Evolutionary conservation across 2,888 invertebrate species (phyloP), one percentile per base, ranked within the genome.

Genomic region (Digitonthophagus gazella): DNA sequence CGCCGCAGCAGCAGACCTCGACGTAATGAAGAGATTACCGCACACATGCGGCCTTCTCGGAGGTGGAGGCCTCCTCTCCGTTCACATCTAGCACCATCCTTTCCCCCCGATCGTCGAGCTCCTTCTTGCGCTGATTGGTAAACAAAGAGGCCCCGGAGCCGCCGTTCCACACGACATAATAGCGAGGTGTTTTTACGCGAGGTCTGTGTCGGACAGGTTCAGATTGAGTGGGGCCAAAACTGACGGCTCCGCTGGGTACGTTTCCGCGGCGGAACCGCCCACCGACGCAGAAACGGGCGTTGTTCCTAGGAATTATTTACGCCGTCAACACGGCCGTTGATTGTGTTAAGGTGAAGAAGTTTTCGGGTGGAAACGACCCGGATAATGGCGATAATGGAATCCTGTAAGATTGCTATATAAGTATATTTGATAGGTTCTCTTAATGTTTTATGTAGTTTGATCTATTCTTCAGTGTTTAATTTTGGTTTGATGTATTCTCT

Each of bases 121-220:
- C 67, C 56, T 65, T 61, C 73, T 71, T 71, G 71, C 74, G 74
- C 75, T 80, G 79, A 80, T 80, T 78, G 78, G 79, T 78, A 80
- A 80, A 80, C 80, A 80, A 80, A 79, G 80, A 78, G 75, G 72
- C 54, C 77, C 77, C 79, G 77, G 80, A 80, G 80, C 80, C 79
- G 28, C 28, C 28, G 28, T 44, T 44, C 75, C 77, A 80, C 79
- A 78, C 79, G 77, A 77, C 79, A 80, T 79, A 80, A 80, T 79
- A 79, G 80, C 77, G 78, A 78, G 79, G 80, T 79, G 79, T 80
- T 81, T 81, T 81, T 80, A 77, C 78, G 73, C 76, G 78, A 75
- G 61, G 18, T 19, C 79, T 81, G 81, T 75, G 74, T 74, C 76
- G 77, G 81, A 81, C 81, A 81, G 80, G 78, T 80, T 78, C 77